phyloP scores from a whole-genome alignment of 2,888 invertebrate genomes.

The Oxyscelio sp. region DNA sequence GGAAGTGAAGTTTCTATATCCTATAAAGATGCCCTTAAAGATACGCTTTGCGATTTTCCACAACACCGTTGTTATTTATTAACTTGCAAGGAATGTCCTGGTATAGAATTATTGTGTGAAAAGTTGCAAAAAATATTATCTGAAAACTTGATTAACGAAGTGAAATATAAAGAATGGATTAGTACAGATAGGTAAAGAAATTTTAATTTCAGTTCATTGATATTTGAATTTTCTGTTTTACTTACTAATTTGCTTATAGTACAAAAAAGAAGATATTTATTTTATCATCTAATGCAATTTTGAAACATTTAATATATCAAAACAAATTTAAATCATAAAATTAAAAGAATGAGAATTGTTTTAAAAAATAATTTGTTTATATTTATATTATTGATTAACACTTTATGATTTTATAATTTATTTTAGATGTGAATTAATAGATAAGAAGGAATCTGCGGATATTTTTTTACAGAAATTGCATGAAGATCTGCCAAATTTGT shows the following conservation, averaged over 20 bases:
- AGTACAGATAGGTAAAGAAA: too few relatives aligned
- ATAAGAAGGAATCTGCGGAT: neutral
- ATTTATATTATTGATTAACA: conserved; percentile 4
- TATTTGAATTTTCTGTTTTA: too few relatives aligned
- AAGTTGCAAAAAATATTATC: neutral
- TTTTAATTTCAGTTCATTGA: neutral
- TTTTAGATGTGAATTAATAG: conserved; percentile 7
- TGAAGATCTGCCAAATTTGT: conserved; percentile 6
- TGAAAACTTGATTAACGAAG: neutral
- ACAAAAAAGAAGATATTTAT: neutral
- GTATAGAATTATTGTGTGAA: neutral
- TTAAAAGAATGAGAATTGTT: neutral
- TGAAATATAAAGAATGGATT: too few relatives aligned
- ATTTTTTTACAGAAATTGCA: conserved; percentile 4
- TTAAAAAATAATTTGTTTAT: neutral
- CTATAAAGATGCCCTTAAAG: conserved; percentile 7
- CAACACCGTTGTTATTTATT: neutral
- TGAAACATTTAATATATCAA: too few relatives aligned
- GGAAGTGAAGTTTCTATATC: neutral
- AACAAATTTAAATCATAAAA: too few relatives aligned
- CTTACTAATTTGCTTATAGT: too few relatives aligned
- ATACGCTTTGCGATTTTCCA: neutral
- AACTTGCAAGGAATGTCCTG: conserved; percentile 33
- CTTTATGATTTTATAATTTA: neutral
- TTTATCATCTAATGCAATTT: neutral